A percentile compares a stretch with the other conserved stretches of the same genome.
phyloP scores from a whole-genome alignment of 2,113 vertebrate genomes.

The Triplophysa dalaica region DNA sequence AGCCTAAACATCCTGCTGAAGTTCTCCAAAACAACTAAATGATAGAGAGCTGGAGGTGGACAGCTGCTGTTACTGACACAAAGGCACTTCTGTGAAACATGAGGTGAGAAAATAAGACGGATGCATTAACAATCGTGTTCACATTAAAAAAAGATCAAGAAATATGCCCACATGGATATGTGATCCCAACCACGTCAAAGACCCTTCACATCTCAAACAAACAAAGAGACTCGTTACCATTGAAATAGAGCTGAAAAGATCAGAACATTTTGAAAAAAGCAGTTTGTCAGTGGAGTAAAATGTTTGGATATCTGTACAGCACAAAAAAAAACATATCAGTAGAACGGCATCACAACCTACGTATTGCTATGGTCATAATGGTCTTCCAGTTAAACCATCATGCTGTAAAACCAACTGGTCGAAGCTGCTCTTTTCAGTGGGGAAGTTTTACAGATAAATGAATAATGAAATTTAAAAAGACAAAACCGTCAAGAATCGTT shows the following conservation, averaged over 20 bases:
- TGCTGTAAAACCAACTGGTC: too few relatives aligned
- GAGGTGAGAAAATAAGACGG: conserved; percentile 36
- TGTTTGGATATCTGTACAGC: too few relatives aligned
- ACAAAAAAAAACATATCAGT: too few relatives aligned
- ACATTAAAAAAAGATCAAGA: conserved; percentile 37
- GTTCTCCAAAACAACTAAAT: conserved; percentile 12
- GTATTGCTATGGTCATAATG: too few relatives aligned
- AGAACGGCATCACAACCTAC: too few relatives aligned
- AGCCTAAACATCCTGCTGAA: conserved; percentile 32
- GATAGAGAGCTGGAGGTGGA: conserved; percentile 33
- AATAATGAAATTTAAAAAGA: not conserved
- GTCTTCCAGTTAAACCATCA: too few relatives aligned
- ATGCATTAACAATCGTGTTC: conserved; percentile 24
- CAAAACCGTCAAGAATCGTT: not conserved
- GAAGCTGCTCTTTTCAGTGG: too few relatives aligned
- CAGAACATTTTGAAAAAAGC: too few relatives aligned
- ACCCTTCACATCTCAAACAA: conserved; percentile 20
- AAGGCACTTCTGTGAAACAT: conserved; percentile 49
- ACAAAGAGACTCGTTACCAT: not conserved
- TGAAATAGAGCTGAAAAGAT: not conserved
- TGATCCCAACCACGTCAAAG: not conserved
- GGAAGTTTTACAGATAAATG: not conserved
- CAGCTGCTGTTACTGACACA: conserved; percentile 51
- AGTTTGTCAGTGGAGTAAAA: too few relatives aligned
- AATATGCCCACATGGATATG: conserved; percentile 17